These are phyloP conservation scores for Chaetodon trifascialis DNA, from an alignment of 2,113 vertebrate species.

Conservation along the genomic window DNA sequence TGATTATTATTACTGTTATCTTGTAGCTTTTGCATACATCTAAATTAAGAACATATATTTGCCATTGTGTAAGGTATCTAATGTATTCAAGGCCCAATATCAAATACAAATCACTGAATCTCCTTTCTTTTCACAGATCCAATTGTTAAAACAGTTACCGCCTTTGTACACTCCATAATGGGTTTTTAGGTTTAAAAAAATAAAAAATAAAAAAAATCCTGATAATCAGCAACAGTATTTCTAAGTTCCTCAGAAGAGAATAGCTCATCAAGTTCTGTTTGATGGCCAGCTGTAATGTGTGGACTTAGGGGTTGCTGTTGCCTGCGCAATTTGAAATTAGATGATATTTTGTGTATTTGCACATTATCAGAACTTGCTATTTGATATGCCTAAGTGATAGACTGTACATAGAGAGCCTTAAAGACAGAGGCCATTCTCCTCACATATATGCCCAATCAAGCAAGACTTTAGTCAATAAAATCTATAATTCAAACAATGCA, in stretches of 20 bases:
- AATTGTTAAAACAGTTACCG: not conserved
- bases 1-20: not conserved
- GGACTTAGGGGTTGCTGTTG: not conserved
- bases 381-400: not conserved
- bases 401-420: not conserved
- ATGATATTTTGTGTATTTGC: slow-evolving; percentile 8
- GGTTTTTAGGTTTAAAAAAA: not conserved
- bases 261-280: not conserved
- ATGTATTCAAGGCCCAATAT: not conserved
- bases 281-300: not conserved
- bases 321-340: not conserved
- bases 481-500: not conserved
- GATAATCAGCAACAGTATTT: no score
- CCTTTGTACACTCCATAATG: not conserved
- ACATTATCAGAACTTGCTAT: slow-evolving; percentile 1
- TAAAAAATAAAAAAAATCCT: no score
- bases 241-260: no score
- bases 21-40: not conserved
- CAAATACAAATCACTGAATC: not conserved
- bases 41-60: not conserved
- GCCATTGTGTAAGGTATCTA: not conserved
- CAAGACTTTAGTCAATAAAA: slow-evolving; percentile 9
- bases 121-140: not conserved
- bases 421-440: not conserved
- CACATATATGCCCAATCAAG: not conserved